These are phyloP conservation scores for Cephus spinipes DNA, from an alignment of 2,888 invertebrate species.

Conservation along the genomic window DNA sequence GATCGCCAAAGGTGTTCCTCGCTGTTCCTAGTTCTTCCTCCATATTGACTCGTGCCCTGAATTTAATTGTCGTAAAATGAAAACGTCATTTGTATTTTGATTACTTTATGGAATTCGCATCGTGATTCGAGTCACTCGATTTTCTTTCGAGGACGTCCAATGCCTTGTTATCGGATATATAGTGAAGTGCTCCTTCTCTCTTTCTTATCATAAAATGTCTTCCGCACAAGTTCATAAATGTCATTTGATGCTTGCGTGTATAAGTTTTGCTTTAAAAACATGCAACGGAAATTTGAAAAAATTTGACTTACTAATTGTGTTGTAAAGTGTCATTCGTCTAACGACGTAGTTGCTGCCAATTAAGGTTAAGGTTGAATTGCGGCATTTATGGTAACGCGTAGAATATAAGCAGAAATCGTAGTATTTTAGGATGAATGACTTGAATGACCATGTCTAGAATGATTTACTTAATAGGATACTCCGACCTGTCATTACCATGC, in stretches of 20 bases:
- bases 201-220: not conserved
- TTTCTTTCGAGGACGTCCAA: not conserved
- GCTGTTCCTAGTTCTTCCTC: not conserved
- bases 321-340: not conserved
- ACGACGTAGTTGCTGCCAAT: too few relatives aligned
- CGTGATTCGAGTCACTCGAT: slow-evolving; percentile 2
- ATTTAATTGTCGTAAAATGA: not conserved
- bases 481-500: too few relatives aligned
- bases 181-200: too few relatives aligned
- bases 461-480: too few relatives aligned
- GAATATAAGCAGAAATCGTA: too few relatives aligned
- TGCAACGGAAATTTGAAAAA: not conserved
- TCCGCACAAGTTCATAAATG: not conserved
- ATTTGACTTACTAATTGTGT: not conserved
- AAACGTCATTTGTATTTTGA: slow-evolving; percentile 1
- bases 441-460: too few relatives aligned
- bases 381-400: too few relatives aligned
- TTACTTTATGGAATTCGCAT: slow-evolving; percentile 1
- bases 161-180: not conserved
- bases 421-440: too few relatives aligned
- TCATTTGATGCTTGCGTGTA: not conserved
- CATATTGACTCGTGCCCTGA: not conserved
- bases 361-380: too few relatives aligned
- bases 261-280: not conserved
- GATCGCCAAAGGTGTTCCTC: slow-evolving; percentile 4